These are phyloP conservation scores for Thelaira solivaga DNA, from an alignment of 2,888 invertebrate species.

Conservation along the genomic window DNA sequence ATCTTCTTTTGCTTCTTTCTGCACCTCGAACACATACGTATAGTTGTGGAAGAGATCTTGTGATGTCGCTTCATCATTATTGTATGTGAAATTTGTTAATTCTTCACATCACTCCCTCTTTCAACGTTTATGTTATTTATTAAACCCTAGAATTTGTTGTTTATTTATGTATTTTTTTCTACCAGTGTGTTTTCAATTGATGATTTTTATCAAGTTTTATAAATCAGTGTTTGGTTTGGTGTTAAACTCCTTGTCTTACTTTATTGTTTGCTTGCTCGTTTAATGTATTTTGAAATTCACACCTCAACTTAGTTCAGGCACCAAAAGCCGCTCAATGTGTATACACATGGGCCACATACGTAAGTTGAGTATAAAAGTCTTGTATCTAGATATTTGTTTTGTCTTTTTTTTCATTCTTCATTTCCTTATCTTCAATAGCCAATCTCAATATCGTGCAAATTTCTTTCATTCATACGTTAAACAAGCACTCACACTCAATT, in stretches of 20 bases:
- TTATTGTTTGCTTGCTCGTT: constrained; percentile 9
- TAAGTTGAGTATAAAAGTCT: too few relatives aligned
- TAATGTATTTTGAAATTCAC: constrained; percentile 47
- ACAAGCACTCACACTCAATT: constrained; percentile 31
- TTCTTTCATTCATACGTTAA: constrained; percentile 51
- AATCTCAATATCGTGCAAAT: constrained; percentile 54
- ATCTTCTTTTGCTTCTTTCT: neutral
- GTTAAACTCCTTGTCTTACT: constrained; percentile 59
- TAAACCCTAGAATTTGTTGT: neutral
- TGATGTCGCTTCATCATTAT: neutral
- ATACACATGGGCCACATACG: constrained; percentile 1
- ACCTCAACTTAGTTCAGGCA: constrained; percentile 28
- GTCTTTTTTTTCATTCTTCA: neutral
- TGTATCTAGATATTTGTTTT: neutral
- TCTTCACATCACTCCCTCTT: constrained; percentile 49
- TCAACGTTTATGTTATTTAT: constrained; percentile 38
- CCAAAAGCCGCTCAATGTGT: constrained; percentile 6
- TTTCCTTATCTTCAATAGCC: constrained; percentile 56
- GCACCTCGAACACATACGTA: neutral
- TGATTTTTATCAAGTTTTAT: constrained; percentile 53
- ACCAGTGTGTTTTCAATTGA: constrained; percentile 25
- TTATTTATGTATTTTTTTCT: neutral
- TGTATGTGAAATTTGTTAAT: constrained; percentile 47
- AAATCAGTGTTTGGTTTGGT: constrained; percentile 52
- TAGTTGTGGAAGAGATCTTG: neutral